Evolutionary conservation across 2,797 vertebrate species (phyloP), one percentile per base, ranked within the genome.

Genomic region (Schizopygopsis pylzovi): DNA sequence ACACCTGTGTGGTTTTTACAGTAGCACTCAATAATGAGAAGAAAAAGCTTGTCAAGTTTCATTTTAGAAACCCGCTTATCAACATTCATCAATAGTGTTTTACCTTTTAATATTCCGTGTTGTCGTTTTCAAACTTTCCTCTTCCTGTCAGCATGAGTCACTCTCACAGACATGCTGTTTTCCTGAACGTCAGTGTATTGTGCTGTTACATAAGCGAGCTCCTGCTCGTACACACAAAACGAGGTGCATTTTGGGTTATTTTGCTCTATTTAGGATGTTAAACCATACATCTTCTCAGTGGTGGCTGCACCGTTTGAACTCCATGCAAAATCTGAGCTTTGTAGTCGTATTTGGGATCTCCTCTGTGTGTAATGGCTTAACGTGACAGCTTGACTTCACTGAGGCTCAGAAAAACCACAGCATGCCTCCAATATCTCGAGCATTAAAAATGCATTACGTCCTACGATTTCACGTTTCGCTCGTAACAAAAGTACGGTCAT

Each of bases 381-480:
- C 45, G 16, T 67, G 73, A 63, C 70, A 63, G 70, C 71, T 75
- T 83, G 70, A 83, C 59, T 76, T 65, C 28, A 52, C 56, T 37
- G 59, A 43, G 82, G 28, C 47, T 84, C 15, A 63, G 70, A 59
- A 70, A 84, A 67, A 79, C 49, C 83, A 54, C 73, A 78, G 83
- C 83, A 45, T 70, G 83, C 76, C 65, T 79, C 39, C n/a, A 79
- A 75, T 84, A 84, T 56, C 83, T 54, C 7, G 6, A 54, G 16
- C 63, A 84, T 84, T 84, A 84, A 84, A 84, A 70, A 84, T 84
- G 83, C 63, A 84, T 84, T 70, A 59, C 12, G 33, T 84, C 75
- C 63, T 45, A 49, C 39, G 39, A 79, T 79, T 84, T 68, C 59
- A 63, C n/a, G 25, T 76, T 83, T 76, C 9, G 9, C 47, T 70